Base-by-base conservation (phyloP, 2,797 vertebrate species). In the Etheostoma perlongum region DNA sequence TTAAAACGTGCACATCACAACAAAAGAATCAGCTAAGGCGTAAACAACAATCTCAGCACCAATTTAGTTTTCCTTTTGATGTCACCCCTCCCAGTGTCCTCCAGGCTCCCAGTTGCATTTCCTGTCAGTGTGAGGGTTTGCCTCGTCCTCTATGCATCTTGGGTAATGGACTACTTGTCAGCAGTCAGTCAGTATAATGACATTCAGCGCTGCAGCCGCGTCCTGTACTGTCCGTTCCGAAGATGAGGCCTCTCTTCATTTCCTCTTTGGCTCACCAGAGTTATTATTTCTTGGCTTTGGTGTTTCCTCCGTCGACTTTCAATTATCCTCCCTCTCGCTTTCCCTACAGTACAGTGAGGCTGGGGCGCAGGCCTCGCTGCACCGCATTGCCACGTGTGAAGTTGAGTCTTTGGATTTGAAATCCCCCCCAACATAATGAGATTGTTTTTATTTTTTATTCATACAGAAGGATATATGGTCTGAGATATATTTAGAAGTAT, bases 161-260 rank as follows among this genome's bases (percentile, higher is more conserved):
- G 74, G 84, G 81, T 93, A 92, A 93, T 93, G 85, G 89, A 88
- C 89, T 86, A 74, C 78, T 89, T 91, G 92, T 92, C 92, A 91
- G 85, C 84, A 86, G 84, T 85, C 91, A 89, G 91, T 92, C 90
- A 87, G 85, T 65, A 42, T 92, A 90, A 92, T 91, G 90, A 90
- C 89, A 91, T 88, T 69, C 77, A 81, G 67, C 8, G 69, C 81
- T 69, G 78, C 68, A 36, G 78, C 85, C 55, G 36, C 48, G 36
- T 82, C 85, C 86, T 55, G 66, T 74, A 65, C 86, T 52, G 76
- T 87, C 86, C 76, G 23, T 76, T 81, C 82, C 70, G 65, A 78
- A 90, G 88, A 93, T 78, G 90, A 91, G 63, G 82, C 82, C 72
- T 86, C 87, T 89, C 86, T 92, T 94, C 90, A 93, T 94, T 94